phyloP scores from a whole-genome alignment of 37 sponge, comb jelly and placozoan species.

The Axinella damicornis region DNA sequence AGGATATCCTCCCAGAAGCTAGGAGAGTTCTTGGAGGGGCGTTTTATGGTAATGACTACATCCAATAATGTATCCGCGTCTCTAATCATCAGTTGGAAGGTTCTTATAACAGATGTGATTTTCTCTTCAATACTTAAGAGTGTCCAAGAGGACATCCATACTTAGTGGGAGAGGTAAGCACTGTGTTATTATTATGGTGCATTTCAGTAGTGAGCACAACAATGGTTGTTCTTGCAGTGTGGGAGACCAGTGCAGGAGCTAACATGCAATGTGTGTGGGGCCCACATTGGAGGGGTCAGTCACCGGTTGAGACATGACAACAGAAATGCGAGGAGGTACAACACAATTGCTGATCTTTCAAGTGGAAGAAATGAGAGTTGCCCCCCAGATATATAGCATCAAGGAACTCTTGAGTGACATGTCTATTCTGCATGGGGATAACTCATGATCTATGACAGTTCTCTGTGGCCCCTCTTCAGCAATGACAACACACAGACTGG shows the following conservation, averaged over 20 bases:
- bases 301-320: slow-evolving; percentile 35
- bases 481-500: slow-evolving; percentile 75
- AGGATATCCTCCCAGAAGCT: slow-evolving; percentile 60
- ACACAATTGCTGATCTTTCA: too few relatives aligned
- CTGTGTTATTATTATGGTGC: neutral
- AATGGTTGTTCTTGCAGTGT: slow-evolving; percentile 35
- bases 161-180: slow-evolving; percentile 65
- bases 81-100: too few relatives aligned
- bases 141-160: slow-evolving; percentile 85
- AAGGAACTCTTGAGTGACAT: too few relatives aligned
- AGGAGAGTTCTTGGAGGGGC: slow-evolving; percentile 49
- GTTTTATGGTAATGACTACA: slow-evolving; percentile 70
- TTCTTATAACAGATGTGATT: too few relatives aligned
- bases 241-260: slow-evolving; percentile 30
- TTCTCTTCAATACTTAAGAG: slow-evolving; percentile 29
- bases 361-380: too few relatives aligned
- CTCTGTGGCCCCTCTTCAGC: neutral
- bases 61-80: too few relatives aligned
- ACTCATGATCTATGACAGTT: neutral
- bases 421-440: too few relatives aligned
- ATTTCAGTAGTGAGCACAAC: neutral
- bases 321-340: slow-evolving; percentile 51
- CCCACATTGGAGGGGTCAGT: slow-evolving; percentile 55
- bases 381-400: too few relatives aligned
- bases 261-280: slow-evolving; percentile 53